Evolutionary conservation across 2,797 vertebrate genomes (phyloP), one percentile per base, ranked within the genome.

Genomic region (Peromyscus attwateri): DNA sequence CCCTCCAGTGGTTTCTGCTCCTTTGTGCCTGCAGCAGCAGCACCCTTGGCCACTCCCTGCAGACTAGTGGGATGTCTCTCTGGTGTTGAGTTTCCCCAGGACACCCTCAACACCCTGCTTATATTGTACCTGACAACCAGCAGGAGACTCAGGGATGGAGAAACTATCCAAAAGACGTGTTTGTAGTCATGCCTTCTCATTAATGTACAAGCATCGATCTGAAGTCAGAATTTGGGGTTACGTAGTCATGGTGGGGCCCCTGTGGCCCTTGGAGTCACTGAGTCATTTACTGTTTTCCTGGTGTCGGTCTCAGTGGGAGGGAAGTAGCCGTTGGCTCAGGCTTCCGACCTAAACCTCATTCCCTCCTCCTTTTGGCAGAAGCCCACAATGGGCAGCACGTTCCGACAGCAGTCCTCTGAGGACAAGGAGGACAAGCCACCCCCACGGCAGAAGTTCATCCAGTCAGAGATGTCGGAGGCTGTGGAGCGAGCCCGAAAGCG

Each of bases 401-500:
- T 98, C 93, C 99, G 99, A 83, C 98, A 99, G 17, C 99, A 99
- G 92, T 98, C 98, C 0, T 6, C 97, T 0, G 98, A 99, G 94
- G 99, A 99, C 94, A 99, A 99, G 94, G 99, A 99, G 52, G 99
- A 99, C 96, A 98, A 98, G 92, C 98, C 98, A 4, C 98, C 98
- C 1, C 97, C 99, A 0, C 98, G 99, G 80, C 99, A 99, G 73
- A 99, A 99, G 97, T 99, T 99, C 79, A 98, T 99, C 64, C 99
- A 99, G 8, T 99, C 99, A 0, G 99, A 99, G 97, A 98, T 99
- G 96, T 99, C 99, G 0, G 99, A 99, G 97, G 99, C 99, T 0
- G 99, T 99, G 0, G 99, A 99, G 93, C 98, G 99, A 46, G 99
- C 99, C 11, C 99, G 99, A 37, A 99, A 98, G 73, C 99, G 99